Evolutionary conservation across 2,797 vertebrate species (phyloP), one percentile per base, ranked within the genome.

Genomic region (Melanotaenia maccullochi): DNA sequence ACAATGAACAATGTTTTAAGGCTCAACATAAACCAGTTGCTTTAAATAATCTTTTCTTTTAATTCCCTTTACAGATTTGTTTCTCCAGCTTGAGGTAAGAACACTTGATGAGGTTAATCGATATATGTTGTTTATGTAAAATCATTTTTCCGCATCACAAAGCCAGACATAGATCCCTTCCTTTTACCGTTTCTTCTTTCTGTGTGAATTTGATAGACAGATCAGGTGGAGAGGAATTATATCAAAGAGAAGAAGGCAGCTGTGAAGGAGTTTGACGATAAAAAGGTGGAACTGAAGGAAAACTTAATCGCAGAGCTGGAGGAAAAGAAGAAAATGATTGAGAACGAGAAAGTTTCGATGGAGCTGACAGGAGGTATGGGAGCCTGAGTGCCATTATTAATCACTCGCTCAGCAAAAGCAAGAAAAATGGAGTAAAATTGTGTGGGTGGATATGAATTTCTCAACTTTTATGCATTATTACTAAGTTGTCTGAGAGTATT

Each of bases 251-350:
- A 99, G 90, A 98, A 99, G 82, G 98, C 98, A 0, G 98, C 98
- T 0, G 98, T 99, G 81, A 99, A 99, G 85, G 98, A 99, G 83
- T 99, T 99, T 85, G 98, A 99, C 56, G 98, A 99, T 88, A 99
- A 99, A 93, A 99, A 99, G 89, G 96, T 99, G 42, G 98, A 99
- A 68, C 94, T 99, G 68, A 99, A 99, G 88, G 98, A 99, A 89
- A 99, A 97, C 76, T 79, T 99, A 76, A 98, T 99, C 60, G 98
- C 97, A 0, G 98, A 99, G 83, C 86, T 99, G 76, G 98, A 99
- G 86, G 98, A 99, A 89, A 99, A 99, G 78, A 99, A 99, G 86
- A 99, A 99, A 90, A 98, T 99, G 97, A 97, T 99, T 0, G 98
- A 99, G 90, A 99, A 98, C 9, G 97, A 99, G 78, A 99, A 98